phyloP scores from a whole-genome alignment of 2,888 invertebrate species.

The Diadegma fenestrale region DNA sequence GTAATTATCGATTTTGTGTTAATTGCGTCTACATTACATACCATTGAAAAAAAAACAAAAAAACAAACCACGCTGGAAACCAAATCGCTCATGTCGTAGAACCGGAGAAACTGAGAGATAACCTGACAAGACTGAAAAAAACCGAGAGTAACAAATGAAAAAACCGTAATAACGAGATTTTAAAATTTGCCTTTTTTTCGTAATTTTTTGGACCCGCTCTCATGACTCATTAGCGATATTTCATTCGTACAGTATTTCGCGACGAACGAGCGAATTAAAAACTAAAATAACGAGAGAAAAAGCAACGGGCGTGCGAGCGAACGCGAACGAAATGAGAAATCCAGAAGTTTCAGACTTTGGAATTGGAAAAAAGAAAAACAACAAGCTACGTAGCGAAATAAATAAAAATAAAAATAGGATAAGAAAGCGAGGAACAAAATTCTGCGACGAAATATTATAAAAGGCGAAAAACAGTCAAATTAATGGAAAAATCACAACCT shows the following conservation, averaged over 20 bases:
- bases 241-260: constrained; percentile 29
- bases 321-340: neutral
- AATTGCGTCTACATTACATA: constrained; percentile 18
- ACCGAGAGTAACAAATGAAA: constrained; percentile 52
- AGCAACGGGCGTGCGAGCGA: neutral
- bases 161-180: constrained; percentile 29
- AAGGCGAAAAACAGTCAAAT: neutral
- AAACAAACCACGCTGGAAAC: constrained; percentile 42
- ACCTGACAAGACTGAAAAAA: constrained; percentile 75
- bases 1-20: constrained; percentile 6
- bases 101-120: constrained; percentile 61
- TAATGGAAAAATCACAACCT: constrained; percentile 24
- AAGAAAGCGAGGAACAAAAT: neutral
- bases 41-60: constrained; percentile 8
- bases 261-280: constrained; percentile 35
- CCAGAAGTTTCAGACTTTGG: neutral
- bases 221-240: constrained; percentile 51
- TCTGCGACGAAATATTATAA: constrained; percentile 48
- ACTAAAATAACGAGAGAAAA: constrained; percentile 9
- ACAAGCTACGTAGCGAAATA: constrained; percentile 13
- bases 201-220: constrained; percentile 43
- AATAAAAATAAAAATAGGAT: constrained; percentile 2
- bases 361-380: neutral
- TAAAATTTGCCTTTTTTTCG: constrained; percentile 39
- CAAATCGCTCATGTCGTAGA: constrained; percentile 60